Evolutionary conservation across 53 echinoderm and acorn worm genomes (phyloP), one percentile per base, ranked within the genome.

Genomic region (Crossaster papposus): DNA sequence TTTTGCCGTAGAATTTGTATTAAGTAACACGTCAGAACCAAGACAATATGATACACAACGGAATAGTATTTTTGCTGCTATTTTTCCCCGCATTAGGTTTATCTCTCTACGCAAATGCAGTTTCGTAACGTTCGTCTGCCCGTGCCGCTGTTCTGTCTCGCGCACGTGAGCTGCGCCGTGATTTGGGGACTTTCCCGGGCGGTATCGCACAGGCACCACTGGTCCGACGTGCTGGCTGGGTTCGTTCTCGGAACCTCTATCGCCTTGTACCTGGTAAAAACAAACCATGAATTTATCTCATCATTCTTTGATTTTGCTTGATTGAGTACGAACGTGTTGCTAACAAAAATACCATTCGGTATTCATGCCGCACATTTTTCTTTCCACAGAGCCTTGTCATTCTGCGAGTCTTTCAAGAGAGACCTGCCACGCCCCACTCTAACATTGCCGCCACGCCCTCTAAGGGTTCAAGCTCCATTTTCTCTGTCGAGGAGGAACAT

Each of bases 211-310:
- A 70, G 93, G 18, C 89, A 96, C 72, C 95, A 93, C 68, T 96
- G 95, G 93, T 81, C 81, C 37, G 96, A 96, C 52, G 95, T 96
- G 20, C 77, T 93, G 51, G 91, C 91, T 2, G 96, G 96, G 0
- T 95, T 96, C 90, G 36, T 84, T 22, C 65, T 96, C 38, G 96
- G 96, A 35, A 89, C 92, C 4, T 70, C 89, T 4, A 86, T 96
- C 35, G 93, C 96, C 23, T 76, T 92, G 37, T 95, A 95, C 72
- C 36, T 96, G 92, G 96, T 96, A 92, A 17, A 32, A 74, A 35
- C 34, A 50, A 44, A 50, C 9, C 1, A 30, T 14, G 0, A 9
- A 44, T 7, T 44, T 44, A 44, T 9, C 44, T 44, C 44, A 44
- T 44, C 44, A n/a, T n/a, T n/a, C n/a, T n/a, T n/a, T n/a, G n/a